Base-by-base conservation (phyloP, 1,140 invertebrate species). In the Drosophila bocki region DNA sequence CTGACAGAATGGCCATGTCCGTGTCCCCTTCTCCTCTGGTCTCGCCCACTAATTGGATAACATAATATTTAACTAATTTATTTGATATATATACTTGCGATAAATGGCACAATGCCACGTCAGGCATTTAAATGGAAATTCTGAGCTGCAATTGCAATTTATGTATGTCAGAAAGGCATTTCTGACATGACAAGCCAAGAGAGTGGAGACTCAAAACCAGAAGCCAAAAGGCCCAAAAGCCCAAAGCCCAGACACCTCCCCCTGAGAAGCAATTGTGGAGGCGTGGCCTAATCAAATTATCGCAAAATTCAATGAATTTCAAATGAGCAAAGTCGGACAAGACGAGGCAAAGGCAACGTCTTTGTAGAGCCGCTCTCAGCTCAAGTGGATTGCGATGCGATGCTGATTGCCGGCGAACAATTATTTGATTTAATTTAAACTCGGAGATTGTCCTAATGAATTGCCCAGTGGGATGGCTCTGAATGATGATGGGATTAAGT, bases 61-160 rank as follows among this genome's bases (percentile, higher is more conserved):
- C 85, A 90, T 82, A 84, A 90, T 90, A 81, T 88, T 90, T 88
- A 90, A 84, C 81, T 90, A 88, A 88, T 90, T 90, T 82, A 88
- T 87, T 88, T 83, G 84, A 87, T 87, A 78, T 69, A 65, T 47
- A 39, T 26, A 48, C 60, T 39, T 17, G 61, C 59, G 83, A 82
- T 79, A 82, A 82, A 87, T 82, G 76, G 56, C 39, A 53, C 59
- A 79, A 59, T 79, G 67, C 50, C 72, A 76, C 26, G 48, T 68
- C 63, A 62, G 48, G 67, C 63, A 80, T 87, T 88, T 88, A 84
- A 84, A 88, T 88, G 82, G 67, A 82, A 86, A 86, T 87, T 64
- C 59, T 32, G 33, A 62, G 32, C 35, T 41, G 69, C 33, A 60
- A 70, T 54, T 82, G 78, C 78, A 86, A 86, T 77, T 86, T 80